Base-by-base conservation (phyloP, 1,140 invertebrate genomes). In the Pentalonia nigronervosa region DNA sequence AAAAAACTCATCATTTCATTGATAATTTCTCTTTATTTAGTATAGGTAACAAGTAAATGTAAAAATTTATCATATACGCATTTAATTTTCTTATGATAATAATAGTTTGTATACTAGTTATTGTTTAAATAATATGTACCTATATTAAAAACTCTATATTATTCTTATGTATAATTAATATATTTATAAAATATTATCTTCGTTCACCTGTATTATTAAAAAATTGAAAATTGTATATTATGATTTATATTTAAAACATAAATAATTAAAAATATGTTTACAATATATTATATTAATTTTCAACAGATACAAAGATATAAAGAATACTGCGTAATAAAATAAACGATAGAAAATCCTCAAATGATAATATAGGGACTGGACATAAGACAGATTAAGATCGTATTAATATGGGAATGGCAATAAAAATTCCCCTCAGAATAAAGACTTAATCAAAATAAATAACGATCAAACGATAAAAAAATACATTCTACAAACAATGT, bases 391-490 rank as follows among this genome's bases (percentile, higher is more conserved):
- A 90, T 34, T 45, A 60, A 60, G 50, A 41, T 48, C 9, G 50
- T 90, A 60, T 90, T 60, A 90, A 60, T 90, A 60, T 45, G 14
- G 50, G 50, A 60, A 41, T 90, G 36, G 34, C 34, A 90, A 60
- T 90, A 60, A 90, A 90, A 90, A 88, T 88, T 89, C 50, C 88
- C 88, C 50, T 45, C 34, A 17, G 34, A 89, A 53, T 36, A 53
- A 34, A 89, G 48, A 89, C 48, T 53, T 21, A 21, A 30, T 11
- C 3, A 7, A 90, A 90, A 90, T 90, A 60, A 60, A 90, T 90
- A 90, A 90, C 50, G 50, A 56, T 60, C 9, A 56, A 60, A 90
- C 88, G 53, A 90, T 90, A 90, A 60, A 90, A 56, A 89, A 60
- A 60, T 60, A 45, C n/a, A 7, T 48, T 4, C 48, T 23, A 76